Evolutionary conservation across 1,140 invertebrate genomes (phyloP), one percentile per base, ranked within the genome.

Genomic region (Monochamus saltuarius): DNA sequence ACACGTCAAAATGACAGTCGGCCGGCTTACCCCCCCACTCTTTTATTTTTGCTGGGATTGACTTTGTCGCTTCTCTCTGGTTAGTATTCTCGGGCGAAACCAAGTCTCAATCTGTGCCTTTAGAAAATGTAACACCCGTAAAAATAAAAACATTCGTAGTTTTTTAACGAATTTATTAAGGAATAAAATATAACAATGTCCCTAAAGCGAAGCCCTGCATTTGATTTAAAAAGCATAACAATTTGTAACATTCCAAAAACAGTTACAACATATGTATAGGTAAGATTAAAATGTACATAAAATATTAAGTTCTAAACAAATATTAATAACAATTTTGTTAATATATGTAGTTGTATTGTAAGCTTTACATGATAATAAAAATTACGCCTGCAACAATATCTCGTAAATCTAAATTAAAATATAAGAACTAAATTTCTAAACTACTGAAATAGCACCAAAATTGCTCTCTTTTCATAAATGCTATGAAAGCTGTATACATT

Each of bases 161-260:
- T 40, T 49, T 50, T 57, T 57, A 22, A 61, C 56, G 39, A 62
- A 22, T 65, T 65, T 65, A 65, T 61, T 65, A 59, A 55, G 39
- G 64, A 65, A 65, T 61, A 62, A 61, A 62, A 65, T 61, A 40
- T 55, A 56, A 62, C 59, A 60, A 64, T 42, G 61, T 56, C 64
- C 62, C 66, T 65, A 62, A 54, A 68, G 57, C 61, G 58, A 59
- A 69, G 67, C 64, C 59, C 64, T 66, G 19, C 60, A 64, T 45
- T 54, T 61, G 10, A 17, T 64, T 65, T 56, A 40, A 64, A 59
- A 62, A 64, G 61, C 61, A 60, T 64, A 64, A 63, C 62, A 61
- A 50, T 63, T 56, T 61, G 55, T 61, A 69, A 69, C 67, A 69
- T 61, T 69, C 67, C 67, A 64, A 66, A 63, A 45, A 56, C 22